Conservation (phyloP, 2,113 vertebrate genomes). For the Bagarius yarrelli region DNA sequence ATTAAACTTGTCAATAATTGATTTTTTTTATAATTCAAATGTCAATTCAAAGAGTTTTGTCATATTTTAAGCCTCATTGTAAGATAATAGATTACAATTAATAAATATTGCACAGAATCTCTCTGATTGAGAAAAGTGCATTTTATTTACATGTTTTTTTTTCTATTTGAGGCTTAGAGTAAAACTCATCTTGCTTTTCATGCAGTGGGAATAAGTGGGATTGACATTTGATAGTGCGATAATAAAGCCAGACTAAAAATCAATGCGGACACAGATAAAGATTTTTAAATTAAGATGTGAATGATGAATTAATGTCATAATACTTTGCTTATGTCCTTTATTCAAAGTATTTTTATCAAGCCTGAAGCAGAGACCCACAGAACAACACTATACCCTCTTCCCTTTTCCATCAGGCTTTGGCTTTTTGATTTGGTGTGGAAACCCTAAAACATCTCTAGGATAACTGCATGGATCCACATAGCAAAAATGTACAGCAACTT, state of each 20-base stretch:
- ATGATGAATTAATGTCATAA: constrained; percentile 33
- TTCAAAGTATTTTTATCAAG: not conserved
- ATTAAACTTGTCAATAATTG: no score
- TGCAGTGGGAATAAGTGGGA: not conserved
- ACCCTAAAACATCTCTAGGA: not conserved
- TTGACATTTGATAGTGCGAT: constrained; percentile 18
- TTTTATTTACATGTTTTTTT: constrained; percentile 41
- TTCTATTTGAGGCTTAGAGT: constrained; percentile 26
- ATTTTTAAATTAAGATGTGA: constrained; percentile 30
- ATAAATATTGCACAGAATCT: constrained; percentile 34
- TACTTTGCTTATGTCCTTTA: not conserved
- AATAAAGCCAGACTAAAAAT: constrained; percentile 34
- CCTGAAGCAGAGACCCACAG: not conserved
- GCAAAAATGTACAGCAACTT: constrained; percentile 7
- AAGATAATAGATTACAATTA: constrained; percentile 39
- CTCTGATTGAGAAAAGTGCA: constrained; percentile 21
- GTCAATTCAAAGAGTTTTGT: no score
- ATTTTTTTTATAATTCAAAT: no score
- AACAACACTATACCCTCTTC: not conserved
- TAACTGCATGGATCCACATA: constrained; percentile 19
- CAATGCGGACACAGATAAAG: constrained; percentile 39
- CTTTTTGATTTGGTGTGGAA: not conserved
- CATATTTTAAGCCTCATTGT: no score
- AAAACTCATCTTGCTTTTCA: constrained; percentile 47
- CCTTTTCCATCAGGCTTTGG: constrained; percentile 10